Conservation (phyloP, 1,140 invertebrate species). For the Trichonephila clavipes region DNA sequence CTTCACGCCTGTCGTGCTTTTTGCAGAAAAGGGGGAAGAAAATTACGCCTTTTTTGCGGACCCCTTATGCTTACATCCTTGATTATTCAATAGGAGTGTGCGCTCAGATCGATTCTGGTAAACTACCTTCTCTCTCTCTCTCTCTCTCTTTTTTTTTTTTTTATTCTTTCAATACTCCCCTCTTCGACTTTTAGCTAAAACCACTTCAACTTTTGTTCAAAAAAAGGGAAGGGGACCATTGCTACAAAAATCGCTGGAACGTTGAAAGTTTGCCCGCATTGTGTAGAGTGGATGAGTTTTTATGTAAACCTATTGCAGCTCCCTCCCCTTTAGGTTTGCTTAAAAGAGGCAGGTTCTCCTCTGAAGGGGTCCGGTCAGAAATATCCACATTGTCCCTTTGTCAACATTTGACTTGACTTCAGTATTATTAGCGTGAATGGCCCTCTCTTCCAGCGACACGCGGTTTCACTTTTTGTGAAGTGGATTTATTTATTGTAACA, state of each 20-base stretch:
- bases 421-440: constrained; percentile 63
- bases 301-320: not conserved
- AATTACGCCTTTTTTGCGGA: constrained; percentile 5
- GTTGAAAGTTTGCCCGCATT: not conserved
- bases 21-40: not conserved
- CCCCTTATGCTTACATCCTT: not conserved
- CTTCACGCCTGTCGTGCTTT: constrained; percentile 61
- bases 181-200: too few relatives aligned
- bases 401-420: constrained; percentile 69
- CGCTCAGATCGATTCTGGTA: constrained; percentile 8
- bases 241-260: not conserved
- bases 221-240: not conserved
- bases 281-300: not conserved
- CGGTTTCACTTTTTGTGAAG: constrained; percentile 63
- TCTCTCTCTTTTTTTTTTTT: too few relatives aligned
- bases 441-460: not conserved
- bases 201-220: not conserved
- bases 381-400: constrained; percentile 43
- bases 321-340: not conserved
- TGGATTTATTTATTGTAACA: constrained; percentile 71
- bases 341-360: not conserved
- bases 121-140: constrained; percentile 4
- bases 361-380: not conserved
- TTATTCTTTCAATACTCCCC: not conserved
- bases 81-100: constrained; percentile 56